Percentiles rank a stretch among this genome's conserved stretches.
phyloP scores from a whole-genome alignment of 1,140 invertebrate genomes.

The Drosophila subpulchrella region DNA sequence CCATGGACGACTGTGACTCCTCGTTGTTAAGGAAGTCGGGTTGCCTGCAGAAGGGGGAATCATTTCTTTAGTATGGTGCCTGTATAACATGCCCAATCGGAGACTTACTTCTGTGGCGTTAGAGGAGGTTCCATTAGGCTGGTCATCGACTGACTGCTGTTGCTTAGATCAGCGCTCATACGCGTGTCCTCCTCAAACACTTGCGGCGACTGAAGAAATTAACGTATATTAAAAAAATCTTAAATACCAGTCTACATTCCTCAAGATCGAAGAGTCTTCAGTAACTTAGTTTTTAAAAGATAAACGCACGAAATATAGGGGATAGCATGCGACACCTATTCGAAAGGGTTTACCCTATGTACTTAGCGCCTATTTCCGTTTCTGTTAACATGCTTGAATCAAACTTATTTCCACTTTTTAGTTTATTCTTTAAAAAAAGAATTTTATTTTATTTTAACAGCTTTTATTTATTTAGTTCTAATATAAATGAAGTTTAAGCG shows the following conservation, averaged over 20 bases:
- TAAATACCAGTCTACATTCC: background rate
- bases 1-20: slow-evolving; percentile 91
- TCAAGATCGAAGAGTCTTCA: too few species aligned
- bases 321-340: too few species aligned
- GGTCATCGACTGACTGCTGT: slow-evolving; percentile 83
- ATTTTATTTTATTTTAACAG: too few species aligned
- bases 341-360: too few species aligned
- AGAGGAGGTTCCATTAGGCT: slow-evolving; percentile 76
- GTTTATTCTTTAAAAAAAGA: too few species aligned
- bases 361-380: too few species aligned
- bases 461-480: too few species aligned
- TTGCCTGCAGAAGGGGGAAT: slow-evolving; percentile 46
- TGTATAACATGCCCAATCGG: background rate
- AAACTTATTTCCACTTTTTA: too few species aligned
- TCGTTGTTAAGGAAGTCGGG: slow-evolving; percentile 88
- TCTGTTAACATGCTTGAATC: too few species aligned
- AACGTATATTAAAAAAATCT: background rate
- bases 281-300: too few species aligned
- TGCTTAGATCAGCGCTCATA: slow-evolving; percentile 91
- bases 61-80: background rate
- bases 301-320: too few species aligned
- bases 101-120: slow-evolving; percentile 71
- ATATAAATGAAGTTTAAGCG: too few species aligned
- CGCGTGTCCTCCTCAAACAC: slow-evolving; percentile 94
- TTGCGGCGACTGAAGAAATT: slow-evolving; percentile 83